phyloP scores from a whole-genome alignment of 1,140 invertebrate species.

The Argopecten irradians region DNA sequence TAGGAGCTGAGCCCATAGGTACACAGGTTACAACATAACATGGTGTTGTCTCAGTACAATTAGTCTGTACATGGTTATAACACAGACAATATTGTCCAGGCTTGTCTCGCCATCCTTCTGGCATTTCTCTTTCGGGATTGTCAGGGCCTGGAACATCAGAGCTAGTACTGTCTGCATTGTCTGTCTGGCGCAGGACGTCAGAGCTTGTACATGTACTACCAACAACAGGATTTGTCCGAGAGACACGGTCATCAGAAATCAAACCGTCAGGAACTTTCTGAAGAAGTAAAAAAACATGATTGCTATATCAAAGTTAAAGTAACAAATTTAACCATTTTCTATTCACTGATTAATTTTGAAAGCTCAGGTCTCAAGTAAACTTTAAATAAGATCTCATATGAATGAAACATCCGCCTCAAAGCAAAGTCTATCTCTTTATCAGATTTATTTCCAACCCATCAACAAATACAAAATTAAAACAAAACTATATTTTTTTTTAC shows the following conservation, averaged over 20 bases:
- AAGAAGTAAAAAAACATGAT: too few species aligned
- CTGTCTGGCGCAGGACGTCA: background rate
- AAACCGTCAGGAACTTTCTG: background rate
- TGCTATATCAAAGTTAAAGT: too few species aligned
- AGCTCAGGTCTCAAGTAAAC: background rate
- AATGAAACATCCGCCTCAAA: background rate
- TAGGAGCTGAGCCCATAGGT: conserved; percentile 46
- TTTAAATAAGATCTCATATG: background rate
- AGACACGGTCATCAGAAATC: background rate
- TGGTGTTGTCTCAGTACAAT: background rate
- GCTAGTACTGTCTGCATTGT: background rate
- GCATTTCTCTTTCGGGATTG: conserved; percentile 43
- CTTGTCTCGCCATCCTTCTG: conserved; percentile 39
- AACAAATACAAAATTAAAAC: background rate
- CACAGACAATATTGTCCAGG: conserved; percentile 47
- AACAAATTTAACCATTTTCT: too few species aligned
- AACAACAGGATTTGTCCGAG: background rate
- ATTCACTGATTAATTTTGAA: too few species aligned
- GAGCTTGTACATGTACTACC: background rate
- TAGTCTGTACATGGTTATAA: conserved; percentile 46
- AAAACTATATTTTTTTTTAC: background rate
- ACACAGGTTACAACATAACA: conserved; percentile 54
- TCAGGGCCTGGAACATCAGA: background rate
- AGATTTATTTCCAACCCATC: background rate
- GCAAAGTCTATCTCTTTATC: background rate